phyloP scores from a whole-genome alignment of 2,113 vertebrate genomes.

The Panthera leo region DNA sequence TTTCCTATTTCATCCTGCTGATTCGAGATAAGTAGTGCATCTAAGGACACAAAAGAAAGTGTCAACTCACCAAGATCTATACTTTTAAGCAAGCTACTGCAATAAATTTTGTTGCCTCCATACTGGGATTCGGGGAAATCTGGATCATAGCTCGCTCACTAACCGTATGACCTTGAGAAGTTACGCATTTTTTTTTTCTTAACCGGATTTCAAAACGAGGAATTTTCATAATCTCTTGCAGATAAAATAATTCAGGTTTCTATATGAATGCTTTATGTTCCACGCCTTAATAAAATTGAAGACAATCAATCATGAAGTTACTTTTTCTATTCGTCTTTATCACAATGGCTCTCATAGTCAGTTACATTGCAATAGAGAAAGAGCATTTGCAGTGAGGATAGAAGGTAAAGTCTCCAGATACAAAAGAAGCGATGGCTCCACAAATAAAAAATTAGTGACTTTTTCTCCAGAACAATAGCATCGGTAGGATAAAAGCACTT shows the following conservation, averaged over 20 bases:
- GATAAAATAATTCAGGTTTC: not conserved
- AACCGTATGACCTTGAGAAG: not conserved
- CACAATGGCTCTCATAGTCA: not conserved
- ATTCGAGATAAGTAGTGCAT: not conserved
- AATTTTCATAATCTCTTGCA: not conserved
- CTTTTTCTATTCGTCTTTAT: not conserved
- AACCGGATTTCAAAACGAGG: not conserved
- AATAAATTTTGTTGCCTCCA: not conserved
- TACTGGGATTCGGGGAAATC: not conserved
- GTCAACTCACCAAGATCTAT: not conserved
- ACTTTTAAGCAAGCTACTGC: not conserved
- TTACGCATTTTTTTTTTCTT: not conserved
- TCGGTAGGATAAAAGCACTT: not conserved
- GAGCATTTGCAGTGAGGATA: not conserved
- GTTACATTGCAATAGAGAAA: not conserved
- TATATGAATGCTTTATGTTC: not conserved
- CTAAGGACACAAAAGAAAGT: not conserved
- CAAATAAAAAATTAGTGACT: not conserved
- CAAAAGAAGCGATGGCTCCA: not conserved
- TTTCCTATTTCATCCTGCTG: constrained; percentile 26
- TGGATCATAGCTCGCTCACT: not conserved
- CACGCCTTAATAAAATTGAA: not conserved
- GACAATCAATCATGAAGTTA: not conserved
- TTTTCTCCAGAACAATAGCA: not conserved
- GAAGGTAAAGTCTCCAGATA: not conserved